phyloP scores from a whole-genome alignment of 2,797 vertebrate species.

The Chloroceryle amazona region DNA sequence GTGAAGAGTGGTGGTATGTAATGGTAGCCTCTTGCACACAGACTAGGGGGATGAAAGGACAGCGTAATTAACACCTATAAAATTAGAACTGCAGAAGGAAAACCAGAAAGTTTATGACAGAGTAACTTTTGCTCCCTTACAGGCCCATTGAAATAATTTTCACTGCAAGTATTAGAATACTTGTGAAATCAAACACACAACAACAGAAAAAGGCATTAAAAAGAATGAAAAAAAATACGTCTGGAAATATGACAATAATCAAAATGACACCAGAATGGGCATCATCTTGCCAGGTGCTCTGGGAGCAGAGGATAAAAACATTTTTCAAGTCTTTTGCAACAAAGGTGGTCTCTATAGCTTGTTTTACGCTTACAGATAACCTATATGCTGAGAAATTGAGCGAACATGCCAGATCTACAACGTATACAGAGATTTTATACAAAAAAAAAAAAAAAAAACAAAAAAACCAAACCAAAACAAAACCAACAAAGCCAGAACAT shows the following conservation, averaged over 20 bases:
- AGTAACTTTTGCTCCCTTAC: background rate
- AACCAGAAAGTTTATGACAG: background rate
- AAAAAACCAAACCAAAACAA: background rate
- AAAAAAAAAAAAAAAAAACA: background rate
- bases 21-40: fast-evolving
- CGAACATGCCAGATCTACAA: background rate
- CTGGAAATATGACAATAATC: background rate
- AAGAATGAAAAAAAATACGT: background rate
- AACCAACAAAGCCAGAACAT: background rate
- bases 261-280: background rate
- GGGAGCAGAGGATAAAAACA: background rate
- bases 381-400: background rate
- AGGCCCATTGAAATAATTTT: background rate
- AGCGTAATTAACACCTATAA: background rate
- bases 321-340: background rate
- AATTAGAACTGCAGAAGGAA: background rate
- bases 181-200: background rate
- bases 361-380: background rate
- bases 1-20: background rate
- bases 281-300: background rate
- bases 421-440: background rate
- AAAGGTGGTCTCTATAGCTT: background rate
- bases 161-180: background rate
- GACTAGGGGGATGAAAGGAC: background rate
- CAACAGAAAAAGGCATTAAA: too few relatives aligned